Conservation (phyloP, 2,797 vertebrate species). For the Knipowitschia caucasica region DNA sequence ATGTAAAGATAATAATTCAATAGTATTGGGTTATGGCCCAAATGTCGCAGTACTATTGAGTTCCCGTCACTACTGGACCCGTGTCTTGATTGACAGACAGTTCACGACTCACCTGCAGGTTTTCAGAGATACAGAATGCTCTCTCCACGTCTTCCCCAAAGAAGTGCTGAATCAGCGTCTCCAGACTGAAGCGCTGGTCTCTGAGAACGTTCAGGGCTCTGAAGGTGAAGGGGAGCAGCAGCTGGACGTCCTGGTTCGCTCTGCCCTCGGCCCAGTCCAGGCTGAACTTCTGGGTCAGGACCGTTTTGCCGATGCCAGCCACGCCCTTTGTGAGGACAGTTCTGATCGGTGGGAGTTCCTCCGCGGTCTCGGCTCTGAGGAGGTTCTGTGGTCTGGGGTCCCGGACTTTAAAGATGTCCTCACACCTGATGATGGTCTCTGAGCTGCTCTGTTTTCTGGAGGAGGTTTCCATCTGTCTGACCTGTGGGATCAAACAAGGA, state of each 20-base stretch:
- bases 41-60: too few relatives aligned
- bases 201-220: slow-evolving; percentile 3
- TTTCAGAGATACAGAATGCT: neutral
- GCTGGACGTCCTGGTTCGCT: neutral
- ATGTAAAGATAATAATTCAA: too few relatives aligned
- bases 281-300: neutral
- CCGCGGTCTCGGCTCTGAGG: neutral
- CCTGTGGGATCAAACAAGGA: neutral
- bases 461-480: slow-evolving; percentile 8
- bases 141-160: neutral
- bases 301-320: neutral
- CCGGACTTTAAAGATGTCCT: slow-evolving; percentile 9
- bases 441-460: slow-evolving; percentile 1
- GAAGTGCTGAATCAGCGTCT: neutral
- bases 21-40: neutral
- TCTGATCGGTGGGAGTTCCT: neutral
- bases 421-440: slow-evolving; percentile 8
- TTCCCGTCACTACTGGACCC: too few relatives aligned
- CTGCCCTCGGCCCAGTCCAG: neutral
- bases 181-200: neutral
- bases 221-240: slow-evolving; percentile 8
- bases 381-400: neutral
- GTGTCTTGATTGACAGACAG: too few relatives aligned
- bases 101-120: neutral
- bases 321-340: neutral